Conservation (phyloP, 2,888 invertebrate genomes). For the Drosophila trichaetosa region DNA sequence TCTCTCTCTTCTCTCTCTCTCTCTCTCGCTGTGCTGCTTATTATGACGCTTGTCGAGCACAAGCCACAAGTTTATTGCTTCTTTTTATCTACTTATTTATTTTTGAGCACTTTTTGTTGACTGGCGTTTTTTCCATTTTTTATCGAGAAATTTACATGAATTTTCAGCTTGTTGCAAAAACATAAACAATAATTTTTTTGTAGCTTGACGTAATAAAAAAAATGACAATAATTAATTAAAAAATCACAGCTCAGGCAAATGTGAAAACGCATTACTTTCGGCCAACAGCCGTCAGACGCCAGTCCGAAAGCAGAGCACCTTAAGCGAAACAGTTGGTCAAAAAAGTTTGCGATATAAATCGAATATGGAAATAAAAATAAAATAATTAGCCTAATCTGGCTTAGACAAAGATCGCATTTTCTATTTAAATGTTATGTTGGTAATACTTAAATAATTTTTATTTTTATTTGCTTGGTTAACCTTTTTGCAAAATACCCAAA, state of each 20-base stretch:
- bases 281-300: constrained; percentile 69
- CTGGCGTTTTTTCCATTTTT: constrained; percentile 61
- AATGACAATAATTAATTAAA: constrained; percentile 2
- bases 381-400: not conserved
- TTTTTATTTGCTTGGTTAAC: not conserved
- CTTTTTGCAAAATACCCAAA: not conserved
- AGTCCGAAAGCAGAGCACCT: constrained; percentile 33
- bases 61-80: constrained; percentile 14
- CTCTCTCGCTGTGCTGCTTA: constrained; percentile 20
- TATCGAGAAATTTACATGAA: constrained; percentile 75
- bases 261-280: not conserved
- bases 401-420: not conserved
- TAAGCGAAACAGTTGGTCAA: constrained; percentile 13
- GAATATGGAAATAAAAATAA: not conserved
- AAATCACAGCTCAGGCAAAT: constrained; percentile 24
- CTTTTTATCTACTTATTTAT: constrained; percentile 10
- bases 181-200: constrained; percentile 67
- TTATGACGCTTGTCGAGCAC: constrained; percentile 24
- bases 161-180: constrained; percentile 78
- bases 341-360: constrained; percentile 9
- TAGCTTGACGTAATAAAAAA: constrained; percentile 17
- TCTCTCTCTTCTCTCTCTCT: not conserved
- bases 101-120: constrained; percentile 49
- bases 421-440: not conserved
- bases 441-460: not conserved